phyloP scores from a whole-genome alignment of 2,888 invertebrate species.

The Drosophila pegasa region DNA sequence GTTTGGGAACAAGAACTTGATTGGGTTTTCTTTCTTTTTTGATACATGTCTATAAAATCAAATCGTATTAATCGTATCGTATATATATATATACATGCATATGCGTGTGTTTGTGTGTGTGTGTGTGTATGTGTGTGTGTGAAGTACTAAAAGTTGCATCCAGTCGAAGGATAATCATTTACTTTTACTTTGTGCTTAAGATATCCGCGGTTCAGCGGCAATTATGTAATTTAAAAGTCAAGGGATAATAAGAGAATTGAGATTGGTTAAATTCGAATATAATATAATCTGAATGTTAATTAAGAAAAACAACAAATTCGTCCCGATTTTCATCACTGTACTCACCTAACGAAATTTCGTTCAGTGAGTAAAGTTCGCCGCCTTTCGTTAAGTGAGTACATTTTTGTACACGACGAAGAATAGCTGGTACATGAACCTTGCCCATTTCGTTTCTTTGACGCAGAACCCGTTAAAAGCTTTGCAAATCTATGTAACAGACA shows the following conservation, averaged over 20 bases:
- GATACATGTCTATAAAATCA: not conserved
- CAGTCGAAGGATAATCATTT: not conserved
- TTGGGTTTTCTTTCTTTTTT: not conserved
- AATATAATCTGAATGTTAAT: no score
- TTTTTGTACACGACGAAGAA: constrained; percentile 1
- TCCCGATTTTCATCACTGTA: constrained; percentile 8
- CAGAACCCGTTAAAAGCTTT: not conserved
- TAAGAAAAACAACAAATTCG: not conserved
- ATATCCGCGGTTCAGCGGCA: not conserved
- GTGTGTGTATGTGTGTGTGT: no score
- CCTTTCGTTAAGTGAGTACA: constrained; percentile 14
- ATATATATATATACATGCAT: not conserved
- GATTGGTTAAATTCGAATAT: no score
- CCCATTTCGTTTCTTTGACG: no score
- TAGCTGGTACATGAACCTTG: constrained; percentile 15
- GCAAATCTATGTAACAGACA: not conserved
- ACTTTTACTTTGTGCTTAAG: not conserved
- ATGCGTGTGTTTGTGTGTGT: no score
- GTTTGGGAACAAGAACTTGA: constrained; percentile 29
- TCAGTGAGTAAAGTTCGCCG: constrained; percentile 9
- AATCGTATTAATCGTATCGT: not conserved
- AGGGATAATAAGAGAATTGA: no score
- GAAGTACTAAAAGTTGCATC: no score
- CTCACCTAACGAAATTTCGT: constrained; percentile 12
- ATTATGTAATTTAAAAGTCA: not conserved